Evolutionary conservation across 2,797 vertebrate genomes (phyloP), one percentile per base, ranked within the genome.

Genomic region (Prionace glauca): DNA sequence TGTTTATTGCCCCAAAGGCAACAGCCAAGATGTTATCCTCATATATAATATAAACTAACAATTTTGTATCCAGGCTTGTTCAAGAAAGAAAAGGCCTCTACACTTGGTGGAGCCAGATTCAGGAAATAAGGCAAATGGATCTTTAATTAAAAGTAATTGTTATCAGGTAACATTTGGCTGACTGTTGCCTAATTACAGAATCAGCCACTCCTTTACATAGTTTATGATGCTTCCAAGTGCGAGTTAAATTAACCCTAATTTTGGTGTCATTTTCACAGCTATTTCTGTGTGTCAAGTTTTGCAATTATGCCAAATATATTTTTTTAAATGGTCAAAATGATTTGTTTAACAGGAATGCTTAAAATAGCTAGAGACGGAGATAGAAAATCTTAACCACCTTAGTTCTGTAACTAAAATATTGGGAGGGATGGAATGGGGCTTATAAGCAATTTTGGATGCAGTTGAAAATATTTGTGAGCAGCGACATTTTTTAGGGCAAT

Each of bases 381-480:
- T 91, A 9, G 32, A 65, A 65, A 91, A 91, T 67, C 1, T 91
- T 36, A n/a, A n/a, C 32, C 60, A 16, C 12, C 14, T 84, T 65
- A 20, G 18, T 91, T 20, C 32, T 91, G 88, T 91, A 91, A 91
- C 60, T 62, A 56, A 29, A 87, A 87, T 26, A 88, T 41, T 88
- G 86, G 41, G 50, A 26, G 24, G 56, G 26, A 90, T 60, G 36
- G 60, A 65, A 65, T n/a, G 32, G 18, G 20, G 67, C 32, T 65
- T 16, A 65, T 62, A 18, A 60, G 14, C 5, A 91, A 67, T n/a
- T 67, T 69, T 41, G 65, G 11, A n/a, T 65, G 11, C 71, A 95
- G 69, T 36, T 69, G 90, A 56, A 95, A 74, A 94, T 94, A 94
- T 22, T 71, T 71, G 71, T 56, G 93, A 95, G 60, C 71, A 60